Evolutionary conservation across 1,140 invertebrate genomes (phyloP).

Genomic region (Microplitis mediator): DNA sequence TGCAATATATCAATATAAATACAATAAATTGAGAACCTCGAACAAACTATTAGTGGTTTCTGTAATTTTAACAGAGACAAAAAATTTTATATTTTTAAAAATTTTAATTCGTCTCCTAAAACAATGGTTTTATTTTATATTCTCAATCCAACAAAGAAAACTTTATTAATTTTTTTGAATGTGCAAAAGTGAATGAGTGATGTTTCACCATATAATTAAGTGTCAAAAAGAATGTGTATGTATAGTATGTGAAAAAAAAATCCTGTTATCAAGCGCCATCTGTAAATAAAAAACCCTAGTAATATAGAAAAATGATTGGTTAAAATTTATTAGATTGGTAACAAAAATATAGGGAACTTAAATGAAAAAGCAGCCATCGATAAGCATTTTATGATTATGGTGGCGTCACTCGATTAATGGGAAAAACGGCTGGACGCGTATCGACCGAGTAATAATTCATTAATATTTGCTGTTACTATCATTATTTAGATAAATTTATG

Average conservation of each 20-base stretch:
- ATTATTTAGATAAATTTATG: neutral
- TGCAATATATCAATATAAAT: too few species aligned
- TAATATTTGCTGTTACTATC: conserved; percentile 24
- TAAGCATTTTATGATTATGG: conserved; percentile 27
- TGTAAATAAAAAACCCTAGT: conserved; percentile 6
- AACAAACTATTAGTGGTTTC: too few species aligned
- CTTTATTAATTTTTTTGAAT: too few species aligned
- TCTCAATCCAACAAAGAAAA: too few species aligned
- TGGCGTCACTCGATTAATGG: conserved; percentile 31
- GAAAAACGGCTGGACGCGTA: conserved; percentile 42
- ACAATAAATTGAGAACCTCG: too few species aligned
- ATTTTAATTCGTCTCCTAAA: too few species aligned
- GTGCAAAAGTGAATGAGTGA: neutral
- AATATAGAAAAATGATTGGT: neutral
- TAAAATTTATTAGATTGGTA: neutral
- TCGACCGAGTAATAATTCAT: conserved; percentile 54
- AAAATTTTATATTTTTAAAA: too few species aligned
- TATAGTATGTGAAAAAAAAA: neutral
- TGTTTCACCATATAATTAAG: neutral
- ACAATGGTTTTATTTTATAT: too few species aligned
- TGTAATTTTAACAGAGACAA: too few species aligned
- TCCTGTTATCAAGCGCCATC: neutral
- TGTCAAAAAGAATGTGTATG: neutral
- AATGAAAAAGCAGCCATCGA: conserved; percentile 18
- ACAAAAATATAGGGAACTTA: neutral